phyloP scores from a whole-genome alignment of 2,888 invertebrate species.

The Helleia helle region DNA sequence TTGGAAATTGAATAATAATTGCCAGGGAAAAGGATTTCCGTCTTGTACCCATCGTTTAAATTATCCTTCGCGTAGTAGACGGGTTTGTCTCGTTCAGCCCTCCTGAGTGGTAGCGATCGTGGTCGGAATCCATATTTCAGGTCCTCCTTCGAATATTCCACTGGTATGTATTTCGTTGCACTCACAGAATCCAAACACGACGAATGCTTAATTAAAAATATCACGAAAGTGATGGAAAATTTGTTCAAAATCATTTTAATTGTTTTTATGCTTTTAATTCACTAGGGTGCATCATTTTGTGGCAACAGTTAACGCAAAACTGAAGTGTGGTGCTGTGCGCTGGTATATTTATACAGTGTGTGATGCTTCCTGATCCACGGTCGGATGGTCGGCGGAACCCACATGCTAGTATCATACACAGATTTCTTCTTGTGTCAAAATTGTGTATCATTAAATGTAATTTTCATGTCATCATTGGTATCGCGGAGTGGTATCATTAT shows the following conservation, averaged over 20 bases:
- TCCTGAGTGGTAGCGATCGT: constrained; percentile 42
- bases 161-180: no score
- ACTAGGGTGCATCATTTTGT: constrained; percentile 62
- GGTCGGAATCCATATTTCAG: constrained; percentile 48
- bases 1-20: constrained; percentile 65
- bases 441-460: constrained; percentile 26
- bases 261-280: constrained; percentile 26
- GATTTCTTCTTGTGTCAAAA: constrained; percentile 18
- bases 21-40: constrained; percentile 61
- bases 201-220: no score
- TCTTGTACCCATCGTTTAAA: constrained; percentile 37
- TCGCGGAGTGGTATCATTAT: constrained; percentile 17
- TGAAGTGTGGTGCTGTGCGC: constrained; percentile 53
- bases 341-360: constrained; percentile 71
- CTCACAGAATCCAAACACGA: neutral
- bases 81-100: constrained; percentile 38
- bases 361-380: constrained; percentile 60
- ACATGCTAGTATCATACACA: constrained; percentile 46
- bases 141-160: no score
- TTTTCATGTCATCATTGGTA: constrained; percentile 35
- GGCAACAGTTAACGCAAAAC: constrained; percentile 66
- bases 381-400: constrained; percentile 46
- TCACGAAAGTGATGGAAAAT: neutral
- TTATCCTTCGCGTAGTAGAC: constrained; percentile 43
- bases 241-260: neutral